Evolutionary conservation across 2,113 vertebrate species (phyloP), one percentile per base, ranked within the genome.

Genomic region (Canis aureus): DNA sequence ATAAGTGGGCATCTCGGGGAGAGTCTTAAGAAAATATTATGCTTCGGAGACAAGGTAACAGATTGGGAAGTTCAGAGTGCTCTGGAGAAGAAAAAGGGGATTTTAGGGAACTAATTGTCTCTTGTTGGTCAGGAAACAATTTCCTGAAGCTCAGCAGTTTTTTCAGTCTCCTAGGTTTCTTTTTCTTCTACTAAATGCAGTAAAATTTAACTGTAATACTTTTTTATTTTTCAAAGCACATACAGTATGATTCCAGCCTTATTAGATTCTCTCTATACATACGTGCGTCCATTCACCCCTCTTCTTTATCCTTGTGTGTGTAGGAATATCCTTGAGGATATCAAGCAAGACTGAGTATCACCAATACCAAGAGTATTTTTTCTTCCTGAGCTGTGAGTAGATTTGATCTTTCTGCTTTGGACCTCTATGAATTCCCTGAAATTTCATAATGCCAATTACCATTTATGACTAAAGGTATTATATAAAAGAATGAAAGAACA

Each of bases 111-210:
- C 5, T 35, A 53, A 1, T 60, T 60, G 16, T 53, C 81, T 85
- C 32, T 53, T 49, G 32, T 23, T 38, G 32, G 49, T 85, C 16
- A 85, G 64, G 53, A 59, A 51, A 92, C 27, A 32, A 60, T 83
- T 85, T 76, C 43, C 8, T 66, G 25, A 84, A 85, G 19, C 85
- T 76, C 23, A 64, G 32, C 38, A 85, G 17, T 76, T 76, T 17
- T 62, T 74, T 76, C 91, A 35, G 38, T 38, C 57, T 85, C 69
- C 11, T 62, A 60, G 71, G 53, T 49, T 92, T 83, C 22, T 62
- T 92, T 74, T 84, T 53, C 38, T 85, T 93, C 49, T 80, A 43
- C 29, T 91, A 91, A 60, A 35, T 73, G 38, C 80, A 88, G 64
- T 88, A 71, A n/a, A 88, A 43, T 80, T 88, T 71, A 69, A 80